A percentile compares a stretch with the other conserved stretches of the same genome.
phyloP scores from a whole-genome alignment of 2,797 vertebrate species.

The Adrianichthys oophorus region DNA sequence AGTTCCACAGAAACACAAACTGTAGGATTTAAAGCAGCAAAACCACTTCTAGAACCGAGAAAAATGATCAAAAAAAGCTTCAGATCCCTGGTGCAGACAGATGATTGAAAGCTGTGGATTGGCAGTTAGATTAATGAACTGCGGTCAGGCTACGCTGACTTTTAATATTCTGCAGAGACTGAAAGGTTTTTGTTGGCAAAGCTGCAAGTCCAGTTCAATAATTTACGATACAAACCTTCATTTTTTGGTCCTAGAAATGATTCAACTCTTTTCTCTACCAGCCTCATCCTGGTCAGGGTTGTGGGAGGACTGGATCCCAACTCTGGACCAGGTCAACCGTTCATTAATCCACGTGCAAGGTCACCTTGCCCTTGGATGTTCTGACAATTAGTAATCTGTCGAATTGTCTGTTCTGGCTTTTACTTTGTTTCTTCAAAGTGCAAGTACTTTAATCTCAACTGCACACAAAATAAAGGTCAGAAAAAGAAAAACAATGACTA shows the following conservation, averaged over 20 bases:
- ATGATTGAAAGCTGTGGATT: slow-evolving; percentile 36
- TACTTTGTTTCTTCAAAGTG: slow-evolving; percentile 17
- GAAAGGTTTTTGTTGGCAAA: slow-evolving; percentile 53
- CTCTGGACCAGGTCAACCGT: too few relatives aligned
- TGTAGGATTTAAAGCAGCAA: slow-evolving; percentile 34
- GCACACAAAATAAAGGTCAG: slow-evolving; percentile 40
- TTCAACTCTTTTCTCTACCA: too few relatives aligned
- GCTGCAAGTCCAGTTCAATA: slow-evolving; percentile 28
- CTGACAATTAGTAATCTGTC: slow-evolving; percentile 1
- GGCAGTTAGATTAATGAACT: slow-evolving; percentile 39
- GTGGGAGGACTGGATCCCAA: too few relatives aligned
- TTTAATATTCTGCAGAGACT: slow-evolving; percentile 43
- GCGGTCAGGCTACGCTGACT: slow-evolving; percentile 46
- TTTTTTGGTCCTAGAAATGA: slow-evolving; percentile 25
- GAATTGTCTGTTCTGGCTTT: background rate
- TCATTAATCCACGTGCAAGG: too few relatives aligned
- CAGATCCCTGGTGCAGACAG: slow-evolving; percentile 26
- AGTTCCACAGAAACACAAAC: slow-evolving; percentile 27
- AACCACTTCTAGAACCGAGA: slow-evolving; percentile 33
- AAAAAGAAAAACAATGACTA: background rate
- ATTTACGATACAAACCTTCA: slow-evolving; percentile 58
- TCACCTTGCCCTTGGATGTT: slow-evolving; percentile 1
- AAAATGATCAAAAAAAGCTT: slow-evolving; percentile 16
- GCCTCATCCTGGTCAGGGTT: too few relatives aligned
- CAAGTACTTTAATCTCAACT: slow-evolving; percentile 12